These are phyloP conservation scores for Trichonephila inaurata DNA, from an alignment of 1,140 invertebrate genomes.

Conservation along the genomic window DNA sequence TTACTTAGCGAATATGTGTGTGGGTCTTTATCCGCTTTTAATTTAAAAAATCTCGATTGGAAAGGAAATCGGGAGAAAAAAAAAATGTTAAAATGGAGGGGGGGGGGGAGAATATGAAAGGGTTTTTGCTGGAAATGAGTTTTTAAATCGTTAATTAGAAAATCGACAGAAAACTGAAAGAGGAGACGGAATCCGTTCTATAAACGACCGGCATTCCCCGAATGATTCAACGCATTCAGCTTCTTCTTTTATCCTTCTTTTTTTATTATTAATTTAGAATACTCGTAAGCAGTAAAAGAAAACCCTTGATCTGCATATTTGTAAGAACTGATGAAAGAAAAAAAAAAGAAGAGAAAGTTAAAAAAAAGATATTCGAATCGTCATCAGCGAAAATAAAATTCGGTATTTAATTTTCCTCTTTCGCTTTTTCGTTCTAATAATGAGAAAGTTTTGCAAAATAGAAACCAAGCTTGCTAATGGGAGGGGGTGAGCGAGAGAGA, in stretches of 20 bases:
- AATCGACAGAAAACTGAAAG: conserved; percentile 61
- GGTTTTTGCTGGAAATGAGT: conserved; percentile 65
- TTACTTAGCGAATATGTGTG: background rate
- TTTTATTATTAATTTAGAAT: conserved; percentile 24
- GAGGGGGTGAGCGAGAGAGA: background rate
- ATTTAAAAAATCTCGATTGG: conserved; percentile 63
- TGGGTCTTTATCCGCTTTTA: conserved; percentile 66
- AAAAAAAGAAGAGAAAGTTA: conserved; percentile 3
- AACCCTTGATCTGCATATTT: conserved; percentile 43
- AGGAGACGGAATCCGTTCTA: conserved; percentile 17
- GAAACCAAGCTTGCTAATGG: background rate
- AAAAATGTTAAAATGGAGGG: background rate
- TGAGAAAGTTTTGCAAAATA: conserved; percentile 34
- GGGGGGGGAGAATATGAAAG: conserved; percentile 38
- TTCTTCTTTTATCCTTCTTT: background rate
- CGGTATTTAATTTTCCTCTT: conserved; percentile 22
- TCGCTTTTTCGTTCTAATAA: conserved; percentile 10
- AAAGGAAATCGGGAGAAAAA: conserved; percentile 39
- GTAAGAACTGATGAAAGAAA: conserved; percentile 22
- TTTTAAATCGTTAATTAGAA: conserved; percentile 76
- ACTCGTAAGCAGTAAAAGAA: background rate
- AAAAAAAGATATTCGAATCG: background rate
- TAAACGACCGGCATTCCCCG: conserved; percentile 1
- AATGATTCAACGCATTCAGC: conserved; percentile 10
- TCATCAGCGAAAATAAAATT: conserved; percentile 21